Conservation (phyloP, 2,797 vertebrate genomes). For the Cyclopterus lumpus region DNA sequence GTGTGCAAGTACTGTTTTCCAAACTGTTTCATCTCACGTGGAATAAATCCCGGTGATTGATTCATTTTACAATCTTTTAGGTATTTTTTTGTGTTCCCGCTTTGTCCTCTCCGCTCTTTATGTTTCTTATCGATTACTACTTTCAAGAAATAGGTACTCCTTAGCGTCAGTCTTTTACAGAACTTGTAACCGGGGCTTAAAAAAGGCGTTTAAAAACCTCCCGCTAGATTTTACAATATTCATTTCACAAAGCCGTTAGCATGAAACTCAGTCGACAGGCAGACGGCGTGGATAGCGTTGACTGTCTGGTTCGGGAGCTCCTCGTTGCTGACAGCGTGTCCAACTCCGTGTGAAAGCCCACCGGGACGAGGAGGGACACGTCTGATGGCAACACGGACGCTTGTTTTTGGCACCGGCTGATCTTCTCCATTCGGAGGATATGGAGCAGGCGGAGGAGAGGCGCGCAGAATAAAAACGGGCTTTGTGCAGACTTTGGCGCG, state of each 20-base stretch:
- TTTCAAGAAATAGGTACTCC: not conserved
- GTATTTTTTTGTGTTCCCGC: not conserved
- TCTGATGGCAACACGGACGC: constrained; percentile 59
- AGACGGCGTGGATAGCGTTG: constrained; percentile 38
- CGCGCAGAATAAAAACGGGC: constrained; percentile 17
- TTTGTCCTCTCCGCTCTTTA: not conserved
- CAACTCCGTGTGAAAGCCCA: constrained; percentile 57
- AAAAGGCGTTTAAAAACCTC: constrained; percentile 36
- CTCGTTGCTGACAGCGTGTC: constrained; percentile 63
- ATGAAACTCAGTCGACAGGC: constrained; percentile 66
- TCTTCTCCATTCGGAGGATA: constrained; percentile 41
- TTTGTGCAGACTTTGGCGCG: constrained; percentile 42
- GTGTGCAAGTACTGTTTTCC: not conserved
- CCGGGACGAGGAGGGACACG: constrained; percentile 56
- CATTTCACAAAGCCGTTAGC: constrained; percentile 47
- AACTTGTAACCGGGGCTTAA: constrained; percentile 22
- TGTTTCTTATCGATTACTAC: not conserved
- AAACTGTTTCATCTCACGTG: not conserved
- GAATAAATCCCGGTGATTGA: not conserved
- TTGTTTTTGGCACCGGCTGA: constrained; percentile 50
- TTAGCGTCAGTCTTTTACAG: not conserved
- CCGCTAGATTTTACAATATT: constrained; percentile 49
- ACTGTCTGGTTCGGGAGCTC: constrained; percentile 48
- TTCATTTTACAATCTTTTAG: not conserved
- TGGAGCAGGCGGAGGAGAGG: constrained; percentile 33